Evolutionary conservation across 2,113 vertebrate genomes (phyloP), one percentile per base, ranked within the genome.

Genomic region (Cyanocitta stelleri): DNA sequence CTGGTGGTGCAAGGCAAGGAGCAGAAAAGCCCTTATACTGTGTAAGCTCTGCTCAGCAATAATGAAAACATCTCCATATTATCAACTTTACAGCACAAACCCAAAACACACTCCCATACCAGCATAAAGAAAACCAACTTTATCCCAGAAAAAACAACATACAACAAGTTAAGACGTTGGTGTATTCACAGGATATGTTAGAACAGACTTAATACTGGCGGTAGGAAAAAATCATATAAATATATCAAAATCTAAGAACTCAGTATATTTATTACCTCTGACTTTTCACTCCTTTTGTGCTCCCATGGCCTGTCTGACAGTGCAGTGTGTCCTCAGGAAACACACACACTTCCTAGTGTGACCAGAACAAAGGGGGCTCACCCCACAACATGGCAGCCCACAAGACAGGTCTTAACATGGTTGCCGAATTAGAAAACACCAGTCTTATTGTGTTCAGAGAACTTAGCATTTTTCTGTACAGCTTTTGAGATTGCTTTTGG

Each of bases 401-500:
- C 59, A 86, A 43, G 48, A 78, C 80, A 94, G 80, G 77, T 27
- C 72, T 84, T 54, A 51, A 68, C 29, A 18, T 2, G 32, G 49
- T 27, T 46, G 39, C 33, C 90, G 85, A 94, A 88, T 77, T 80
- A 66, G 67, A 74, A 91, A 94, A 83, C 35, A 76, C 7, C 10
- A 30, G 20, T 63, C 80, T 83, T 55, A 66, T 0, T 72, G 79
- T 73, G 35, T 23, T n/a, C 72, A 88, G 59, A 79, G 66, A 90
- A 85, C 41, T 62, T 14, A 64, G 29, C 39, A 66, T 49, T 92
- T 95, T 83, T 95, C 85, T 88, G 55, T 32, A 67, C 59, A 83
- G 79, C 33, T 71, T 62, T 46, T 43, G 51, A 87, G 67, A 88
- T 66, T 80, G 51, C 63, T 97, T 95, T 93, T 94, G 93, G 87